Evolutionary conservation across 2,888 invertebrate genomes (phyloP).

Genomic region (Monochamus alternatus): DNA sequence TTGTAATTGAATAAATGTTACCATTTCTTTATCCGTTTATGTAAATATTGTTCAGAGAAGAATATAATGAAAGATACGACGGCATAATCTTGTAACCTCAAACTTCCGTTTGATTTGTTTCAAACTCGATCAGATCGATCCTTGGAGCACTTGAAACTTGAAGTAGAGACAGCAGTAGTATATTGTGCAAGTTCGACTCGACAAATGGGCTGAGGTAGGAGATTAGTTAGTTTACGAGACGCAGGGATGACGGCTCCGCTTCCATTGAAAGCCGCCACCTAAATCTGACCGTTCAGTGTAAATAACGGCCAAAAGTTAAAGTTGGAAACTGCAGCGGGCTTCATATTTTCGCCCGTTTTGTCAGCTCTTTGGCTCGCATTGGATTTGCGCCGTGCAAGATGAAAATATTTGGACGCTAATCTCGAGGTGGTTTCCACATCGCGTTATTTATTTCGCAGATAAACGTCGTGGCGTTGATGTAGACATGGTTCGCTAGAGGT

Average conservation of each 20-base stretch:
- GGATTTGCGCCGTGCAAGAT: slow-evolving; percentile 26
- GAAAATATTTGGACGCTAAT: slow-evolving; percentile 11
- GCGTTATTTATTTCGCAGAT: slow-evolving; percentile 9
- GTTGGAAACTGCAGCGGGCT: slow-evolving; percentile 26
- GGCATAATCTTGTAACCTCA: neutral
- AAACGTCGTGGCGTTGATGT: neutral
- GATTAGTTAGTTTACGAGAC: slow-evolving; percentile 26
- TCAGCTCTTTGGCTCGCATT: slow-evolving; percentile 22
- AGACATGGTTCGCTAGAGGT: neutral
- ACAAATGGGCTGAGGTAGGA: slow-evolving; percentile 31
- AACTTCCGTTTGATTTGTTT: slow-evolving; percentile 18
- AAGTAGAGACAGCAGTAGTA: slow-evolving; percentile 4
- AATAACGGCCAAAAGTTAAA: slow-evolving; percentile 32
- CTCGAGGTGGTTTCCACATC: neutral
- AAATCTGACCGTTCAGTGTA: slow-evolving; percentile 36
- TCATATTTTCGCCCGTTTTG: slow-evolving; percentile 31
- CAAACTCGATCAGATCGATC: slow-evolving; percentile 17
- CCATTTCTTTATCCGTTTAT: too few relatives aligned
- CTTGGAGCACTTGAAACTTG: slow-evolving; percentile 13
- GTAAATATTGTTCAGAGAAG: too few relatives aligned
- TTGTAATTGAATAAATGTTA: too few relatives aligned
- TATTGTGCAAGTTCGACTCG: neutral
- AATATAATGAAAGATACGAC: neutral
- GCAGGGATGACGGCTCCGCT: slow-evolving; percentile 4
- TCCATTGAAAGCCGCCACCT: slow-evolving; percentile 26